These are phyloP conservation scores for Zosterops hypoxanthus DNA, from an alignment of 2,113 vertebrate species.

Conservation along the genomic window DNA sequence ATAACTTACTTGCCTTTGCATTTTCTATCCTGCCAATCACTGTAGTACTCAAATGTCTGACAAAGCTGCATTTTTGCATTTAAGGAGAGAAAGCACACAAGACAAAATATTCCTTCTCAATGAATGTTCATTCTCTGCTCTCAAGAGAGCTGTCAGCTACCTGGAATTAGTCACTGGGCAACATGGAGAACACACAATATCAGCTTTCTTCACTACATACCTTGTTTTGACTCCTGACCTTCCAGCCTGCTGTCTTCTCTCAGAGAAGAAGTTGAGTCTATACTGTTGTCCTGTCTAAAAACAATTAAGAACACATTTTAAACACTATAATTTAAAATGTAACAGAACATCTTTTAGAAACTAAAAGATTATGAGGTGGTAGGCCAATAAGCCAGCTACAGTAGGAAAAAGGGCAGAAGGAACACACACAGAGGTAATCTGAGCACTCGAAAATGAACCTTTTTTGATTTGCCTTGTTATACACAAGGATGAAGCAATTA, in stretches of 20 bases:
- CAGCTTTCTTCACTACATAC: conserved; percentile 65
- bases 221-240: conserved; percentile 83
- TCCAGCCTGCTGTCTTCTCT: conserved; percentile 81
- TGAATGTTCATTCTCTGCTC: not conserved
- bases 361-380: not conserved
- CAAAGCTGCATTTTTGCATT: not conserved
- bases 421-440: not conserved
- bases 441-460: not conserved
- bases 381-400: not conserved
- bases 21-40: not conserved
- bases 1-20: not conserved
- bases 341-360: not conserved
- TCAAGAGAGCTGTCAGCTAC: not conserved
- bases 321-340: not conserved
- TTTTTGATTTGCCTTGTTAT: not conserved
- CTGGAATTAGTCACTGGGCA: not conserved
- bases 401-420: not conserved
- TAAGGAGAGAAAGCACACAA: not conserved
- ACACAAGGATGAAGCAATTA: not conserved
- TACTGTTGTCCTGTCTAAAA: conserved; percentile 85
- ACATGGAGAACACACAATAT: not conserved
- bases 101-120: not conserved
- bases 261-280: conserved; percentile 85
- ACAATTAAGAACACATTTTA: conserved; percentile 24
- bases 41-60: not conserved